Base-by-base conservation (phyloP, 2,113 vertebrate species). In the Antechinus stuartii region DNA sequence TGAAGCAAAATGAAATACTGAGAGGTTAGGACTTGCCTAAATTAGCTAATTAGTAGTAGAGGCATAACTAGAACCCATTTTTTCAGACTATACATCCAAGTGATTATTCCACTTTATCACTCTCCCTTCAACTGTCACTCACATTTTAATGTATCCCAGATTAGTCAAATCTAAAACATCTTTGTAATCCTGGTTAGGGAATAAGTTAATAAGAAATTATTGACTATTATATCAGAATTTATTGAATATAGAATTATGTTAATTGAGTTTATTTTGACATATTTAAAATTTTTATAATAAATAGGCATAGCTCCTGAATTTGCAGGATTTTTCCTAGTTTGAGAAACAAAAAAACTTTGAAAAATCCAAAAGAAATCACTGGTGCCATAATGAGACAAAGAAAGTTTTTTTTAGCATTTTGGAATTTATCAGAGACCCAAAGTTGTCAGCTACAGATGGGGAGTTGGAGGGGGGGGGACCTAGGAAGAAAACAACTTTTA, bases 381-480 rank as follows among this genome's bases (percentile, higher is more conserved):
- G 30, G 11, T 68, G 27, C 4, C 35, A 30, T 68, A 35, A 12
- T 68, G 61, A 68, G 61, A 68, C 61, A 68, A 30, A 61, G 57
- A 61, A 57, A 57, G 57, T 49, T 49, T 49, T 49, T 30, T 26
- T 30, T 27, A 61, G 27, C 57, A 16, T 68, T 61, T 27, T 61
- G 61, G 61, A 68, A 52, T 91, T 6, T 42, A 91, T 2, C 23
- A 90, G 76, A 54, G 57, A 89, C 49, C 35, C 61, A 91, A 54
- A 95, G 94, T 50, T 84, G n/a, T 50, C 0, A 5, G 84, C 93
- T 95, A 54, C 53, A 90, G 56, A 24, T 54, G 26, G 89, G 90
- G 53, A 89, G 50, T 52, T 52, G 50, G 50, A n/a, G 8, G 7
- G 50, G 50, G 50, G 50, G 23, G 30, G 6, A 27, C 22, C 30